phyloP scores from a whole-genome alignment of 2,797 vertebrate species.

The Urosaurus nigricauda region DNA sequence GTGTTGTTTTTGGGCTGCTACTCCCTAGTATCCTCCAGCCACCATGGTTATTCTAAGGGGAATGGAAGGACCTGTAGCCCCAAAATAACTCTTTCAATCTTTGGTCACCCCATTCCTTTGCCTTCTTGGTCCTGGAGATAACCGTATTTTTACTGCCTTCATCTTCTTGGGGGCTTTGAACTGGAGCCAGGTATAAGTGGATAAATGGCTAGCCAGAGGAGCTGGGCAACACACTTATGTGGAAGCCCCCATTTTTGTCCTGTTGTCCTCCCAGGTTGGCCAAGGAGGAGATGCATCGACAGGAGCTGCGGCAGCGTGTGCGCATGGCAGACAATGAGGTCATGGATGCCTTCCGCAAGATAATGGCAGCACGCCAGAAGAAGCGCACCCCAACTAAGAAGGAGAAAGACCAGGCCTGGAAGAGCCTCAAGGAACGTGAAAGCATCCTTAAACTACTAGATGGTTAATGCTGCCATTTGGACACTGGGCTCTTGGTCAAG shows the following conservation, averaged over 20 bases:
- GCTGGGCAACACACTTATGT: not conserved
- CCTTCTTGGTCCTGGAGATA: not conserved
- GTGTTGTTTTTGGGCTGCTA: too few species aligned
- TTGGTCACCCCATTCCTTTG: not conserved
- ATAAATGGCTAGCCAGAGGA: too few species aligned
- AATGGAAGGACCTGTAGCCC: too few species aligned
- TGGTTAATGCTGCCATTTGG: conserved; percentile 68
- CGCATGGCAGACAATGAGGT: conserved; percentile 97
- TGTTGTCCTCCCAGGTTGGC: conserved; percentile 83
- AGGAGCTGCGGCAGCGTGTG: conserved; percentile 95
- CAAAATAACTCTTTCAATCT: too few species aligned
- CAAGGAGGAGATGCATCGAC: conserved; percentile 94
- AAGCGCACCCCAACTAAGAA: conserved; percentile 98
- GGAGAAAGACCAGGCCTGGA: conserved; percentile 98
- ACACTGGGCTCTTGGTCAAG: not conserved
- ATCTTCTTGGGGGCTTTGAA: fast-evolving
- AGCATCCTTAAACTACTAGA: conserved; percentile 97
- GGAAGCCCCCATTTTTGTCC: not conserved
- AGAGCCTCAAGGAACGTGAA: conserved; percentile 95
- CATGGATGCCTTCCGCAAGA: conserved; percentile 97
- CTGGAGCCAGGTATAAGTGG: not conserved
- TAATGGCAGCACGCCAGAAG: conserved; percentile 98
- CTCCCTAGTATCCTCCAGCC: too few species aligned
- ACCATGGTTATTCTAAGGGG: too few species aligned
- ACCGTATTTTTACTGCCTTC: too few species aligned